A percentile compares a stretch with the other conserved stretches of the same genome.
These are phyloP conservation scores for Pyrocoelia pectoralis DNA, from an alignment of 2,888 invertebrate species.

Conservation along the genomic window DNA sequence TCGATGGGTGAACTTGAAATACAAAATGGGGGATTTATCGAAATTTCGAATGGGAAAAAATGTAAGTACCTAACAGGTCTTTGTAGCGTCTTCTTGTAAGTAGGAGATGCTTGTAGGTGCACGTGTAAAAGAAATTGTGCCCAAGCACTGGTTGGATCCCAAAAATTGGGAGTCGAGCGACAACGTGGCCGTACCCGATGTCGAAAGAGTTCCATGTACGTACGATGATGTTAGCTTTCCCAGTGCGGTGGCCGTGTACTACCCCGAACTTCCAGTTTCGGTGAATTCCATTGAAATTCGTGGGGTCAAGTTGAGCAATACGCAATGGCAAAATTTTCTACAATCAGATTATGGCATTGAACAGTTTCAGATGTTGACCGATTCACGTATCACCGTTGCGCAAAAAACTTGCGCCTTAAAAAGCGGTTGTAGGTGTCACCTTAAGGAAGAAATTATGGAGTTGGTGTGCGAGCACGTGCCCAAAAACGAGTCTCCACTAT, in stretches of 20 bases:
- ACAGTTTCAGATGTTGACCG: slow-evolving; percentile 14
- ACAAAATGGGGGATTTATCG: slow-evolving; percentile 53
- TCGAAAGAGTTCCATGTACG: slow-evolving; percentile 62
- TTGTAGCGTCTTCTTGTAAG: background rate
- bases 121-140: slow-evolving; percentile 35
- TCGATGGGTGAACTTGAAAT: slow-evolving; percentile 58
- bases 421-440: slow-evolving; percentile 22
- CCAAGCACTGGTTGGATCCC: slow-evolving; percentile 55
- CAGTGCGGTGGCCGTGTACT: slow-evolving; percentile 14
- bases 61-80: slow-evolving; percentile 51
- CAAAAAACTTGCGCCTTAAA: background rate
- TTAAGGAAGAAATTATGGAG: background rate
- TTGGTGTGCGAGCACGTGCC: slow-evolving; percentile 25
- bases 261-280: slow-evolving; percentile 15
- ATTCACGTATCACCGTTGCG: background rate
- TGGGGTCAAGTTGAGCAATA: slow-evolving; percentile 9
- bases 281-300: slow-evolving; percentile 20
- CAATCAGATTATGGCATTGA: slow-evolving; percentile 23
- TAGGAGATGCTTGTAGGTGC: slow-evolving; percentile 33
- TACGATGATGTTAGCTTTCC: slow-evolving; percentile 61
- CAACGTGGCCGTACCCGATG: slow-evolving; percentile 61
- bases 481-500: slow-evolving; percentile 21
- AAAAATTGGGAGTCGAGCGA: slow-evolving; percentile 60
- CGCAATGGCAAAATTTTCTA: slow-evolving; percentile 24
- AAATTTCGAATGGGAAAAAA: slow-evolving; percentile 48